Evolutionary conservation across 2,888 invertebrate genomes (phyloP), one percentile per base, ranked within the genome.

Genomic region (Melieria picta): DNA sequence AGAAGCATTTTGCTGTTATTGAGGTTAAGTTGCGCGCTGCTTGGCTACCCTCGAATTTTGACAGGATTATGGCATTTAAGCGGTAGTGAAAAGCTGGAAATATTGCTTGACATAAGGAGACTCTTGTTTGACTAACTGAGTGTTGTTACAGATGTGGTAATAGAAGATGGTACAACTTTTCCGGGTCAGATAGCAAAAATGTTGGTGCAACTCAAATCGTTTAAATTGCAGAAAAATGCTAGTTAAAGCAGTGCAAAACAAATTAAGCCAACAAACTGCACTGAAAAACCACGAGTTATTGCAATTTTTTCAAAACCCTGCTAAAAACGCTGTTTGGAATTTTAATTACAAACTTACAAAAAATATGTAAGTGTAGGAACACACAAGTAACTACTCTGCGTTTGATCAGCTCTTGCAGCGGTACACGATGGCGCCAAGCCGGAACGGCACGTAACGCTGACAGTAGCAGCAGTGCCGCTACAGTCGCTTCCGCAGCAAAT

Each of bases 1-100:
- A 74, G 69, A 71, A 69, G n/a, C 65, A 62, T 65, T 72, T 72
- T 72, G 72, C 57, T 69, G 69, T 69, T 66, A 68, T 72, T 65
- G 63, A 63, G 63, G 48, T 63, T 63, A 63, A 16, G 62, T 62
- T 43, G 42, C n/a, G 13, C 52, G n/a, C 16, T 3, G 3, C 2
- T 3, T 2, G 30, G 30, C 30, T 30, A 30, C 30, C 30, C 30
- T 30, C 30, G 30, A 30, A 30, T 30, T 30, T 30, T 30, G 30
- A 30, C 30, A 30, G 30, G 30, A 30, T 30, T 30, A 30, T 30
- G 30, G 30, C 30, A 30, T 30, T 30, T 30, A 30, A 30, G 30
- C 30, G 30, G 30, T 30, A 30, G 30, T 30, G 30, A 30, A 30
- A 30, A 30, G 30, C 30, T 30, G 30, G 30, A 30, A 30, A 30